phyloP scores from a whole-genome alignment of 2,113 vertebrate genomes.

The Psephotus haematonotus region DNA sequence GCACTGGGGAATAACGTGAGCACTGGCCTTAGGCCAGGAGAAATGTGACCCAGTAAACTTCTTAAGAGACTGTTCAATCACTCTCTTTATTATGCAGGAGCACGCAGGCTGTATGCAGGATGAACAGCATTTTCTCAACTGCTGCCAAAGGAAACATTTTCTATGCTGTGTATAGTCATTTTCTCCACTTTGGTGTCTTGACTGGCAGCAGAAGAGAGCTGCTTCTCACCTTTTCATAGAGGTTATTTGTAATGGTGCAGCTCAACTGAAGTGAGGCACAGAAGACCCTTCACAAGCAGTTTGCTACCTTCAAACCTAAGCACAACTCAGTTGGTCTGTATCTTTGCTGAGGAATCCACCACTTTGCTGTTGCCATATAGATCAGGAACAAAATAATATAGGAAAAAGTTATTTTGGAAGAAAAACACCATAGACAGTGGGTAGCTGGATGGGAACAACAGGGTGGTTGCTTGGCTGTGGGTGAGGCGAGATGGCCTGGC shows the following conservation, averaged over 20 bases:
- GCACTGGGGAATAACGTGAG: conserved; percentile 22
- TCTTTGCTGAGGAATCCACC: not conserved
- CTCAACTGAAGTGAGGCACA: not conserved
- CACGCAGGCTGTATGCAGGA: not conserved
- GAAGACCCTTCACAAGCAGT: not conserved
- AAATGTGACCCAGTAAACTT: conserved; percentile 67
- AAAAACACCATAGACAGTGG: not conserved
- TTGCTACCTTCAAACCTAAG: not conserved
- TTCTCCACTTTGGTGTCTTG: not conserved
- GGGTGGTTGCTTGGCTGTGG: not conserved
- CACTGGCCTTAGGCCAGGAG: not conserved
- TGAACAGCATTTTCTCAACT: conserved; percentile 47
- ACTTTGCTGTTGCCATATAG: not conserved
- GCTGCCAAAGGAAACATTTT: conserved; percentile 50
- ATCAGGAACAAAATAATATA: not conserved
- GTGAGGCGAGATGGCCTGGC: not conserved
- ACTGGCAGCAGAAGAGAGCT: not conserved
- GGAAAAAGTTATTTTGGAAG: not conserved
- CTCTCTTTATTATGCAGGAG: conserved; percentile 29
- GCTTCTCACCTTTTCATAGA: not conserved
- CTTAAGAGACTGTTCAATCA: conserved; percentile 19
- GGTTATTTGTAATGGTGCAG: not conserved
- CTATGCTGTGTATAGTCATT: not conserved
- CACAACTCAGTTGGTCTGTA: not conserved
- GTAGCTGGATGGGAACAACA: not conserved